Evolutionary conservation across 2,888 invertebrate species (phyloP), one percentile per base, ranked within the genome.

Genomic region (Napeogenes sylphis): DNA sequence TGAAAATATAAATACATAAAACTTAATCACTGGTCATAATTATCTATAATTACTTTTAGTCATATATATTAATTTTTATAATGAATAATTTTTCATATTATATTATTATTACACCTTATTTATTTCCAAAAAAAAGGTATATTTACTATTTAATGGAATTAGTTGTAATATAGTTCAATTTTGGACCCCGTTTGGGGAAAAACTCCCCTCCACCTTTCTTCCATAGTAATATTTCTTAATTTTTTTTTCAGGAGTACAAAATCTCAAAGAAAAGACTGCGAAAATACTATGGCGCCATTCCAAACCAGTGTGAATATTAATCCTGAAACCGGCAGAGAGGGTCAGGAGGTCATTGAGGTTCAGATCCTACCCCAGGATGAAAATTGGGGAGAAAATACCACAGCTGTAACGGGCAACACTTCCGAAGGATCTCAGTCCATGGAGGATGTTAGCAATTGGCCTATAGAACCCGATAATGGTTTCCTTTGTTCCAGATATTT

Each of bases 361-460:
- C 98, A 98, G 90, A 98, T 98, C 71, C 87, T 98, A 63, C 98
- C 98, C 0, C 96, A 98, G 88, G 99, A 99, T 87, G 99, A 99
- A 78, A 98, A 98, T 83, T 99, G 99, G 99, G 98, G 97, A n/a
- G 99, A 99, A 84, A 98, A 97, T 76, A 98, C 98, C 0, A 99
- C 99, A 0, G 98, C 98, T 0, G 95, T 99, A 45, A 99, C 99
- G 0, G 98, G 98, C 10, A 98, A 98, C 77, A 98, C 98, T 2
- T 98, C 97, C 0, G 99, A 98, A 80, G 97, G 97, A 74, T 98
- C 97, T 4, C 96, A 97, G 73, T 98, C 98, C 0, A 95, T 97
- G 82, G 98, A 98, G 81, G 98, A 98, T 82, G 94, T 96, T 4
- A 95, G 95, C 74, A 95, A 95, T 75, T 96, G 96, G 94, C 95